These are phyloP conservation scores for Dipodomys spectabilis DNA, from an alignment of 2,113 vertebrate species.

Conservation along the genomic window DNA sequence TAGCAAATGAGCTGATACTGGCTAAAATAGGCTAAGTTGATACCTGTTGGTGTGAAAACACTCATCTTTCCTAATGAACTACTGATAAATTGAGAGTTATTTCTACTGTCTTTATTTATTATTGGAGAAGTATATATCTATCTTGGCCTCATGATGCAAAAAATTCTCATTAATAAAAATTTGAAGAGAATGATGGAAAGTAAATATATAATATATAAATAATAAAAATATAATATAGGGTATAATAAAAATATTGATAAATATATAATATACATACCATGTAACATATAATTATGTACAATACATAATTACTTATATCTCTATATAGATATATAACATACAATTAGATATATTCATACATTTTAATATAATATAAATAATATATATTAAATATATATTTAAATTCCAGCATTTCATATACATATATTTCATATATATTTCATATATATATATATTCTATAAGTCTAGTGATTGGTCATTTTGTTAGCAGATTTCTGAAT, in stretches of 20 bases:
- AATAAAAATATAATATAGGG: too few relatives aligned
- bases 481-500: neutral
- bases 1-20: neutral
- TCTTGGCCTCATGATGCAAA: neutral
- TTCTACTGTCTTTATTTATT: conserved; percentile 1
- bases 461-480: conserved; percentile 3
- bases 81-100: neutral
- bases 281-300: too few relatives aligned
- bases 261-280: too few relatives aligned
- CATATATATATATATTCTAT: neutral
- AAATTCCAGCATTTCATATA: too few relatives aligned
- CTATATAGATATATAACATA: too few relatives aligned
- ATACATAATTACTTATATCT: too few relatives aligned
- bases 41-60: neutral
- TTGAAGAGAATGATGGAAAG: conserved; percentile 13
- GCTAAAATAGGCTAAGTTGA: neutral
- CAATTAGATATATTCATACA: too few relatives aligned
- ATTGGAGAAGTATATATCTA: neutral
- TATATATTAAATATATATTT: too few relatives aligned
- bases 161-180: neutral
- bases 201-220: neutral
- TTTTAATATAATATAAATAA: too few relatives aligned
- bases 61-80: neutral
- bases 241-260: too few relatives aligned
- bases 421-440: too few relatives aligned